Percentiles rank a stretch among this genome's conserved stretches.
phyloP scores from a whole-genome alignment of 2,797 vertebrate genomes.

The Pangasius larnaudii region DNA sequence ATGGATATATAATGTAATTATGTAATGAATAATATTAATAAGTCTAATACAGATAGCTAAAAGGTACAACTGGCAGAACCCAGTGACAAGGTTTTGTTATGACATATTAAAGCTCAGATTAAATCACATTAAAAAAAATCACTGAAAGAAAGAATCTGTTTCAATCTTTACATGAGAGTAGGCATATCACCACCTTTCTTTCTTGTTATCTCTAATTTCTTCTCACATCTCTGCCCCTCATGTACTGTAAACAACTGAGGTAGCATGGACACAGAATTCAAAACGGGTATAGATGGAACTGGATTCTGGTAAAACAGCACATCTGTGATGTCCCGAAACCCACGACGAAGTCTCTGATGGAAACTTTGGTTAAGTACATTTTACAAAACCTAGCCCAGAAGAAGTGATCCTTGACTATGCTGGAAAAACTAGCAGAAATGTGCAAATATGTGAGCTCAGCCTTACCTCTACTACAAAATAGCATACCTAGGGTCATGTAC shows the following conservation, averaged over 20 bases:
- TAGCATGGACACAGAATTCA: background rate
- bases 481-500: background rate
- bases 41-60: background rate
- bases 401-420: background rate
- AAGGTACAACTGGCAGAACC: background rate
- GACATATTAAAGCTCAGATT: background rate
- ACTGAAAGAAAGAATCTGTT: background rate
- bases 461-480: background rate
- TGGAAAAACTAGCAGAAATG: background rate
- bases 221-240: background rate
- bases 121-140: background rate
- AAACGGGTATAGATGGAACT: background rate
- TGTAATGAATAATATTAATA: background rate
- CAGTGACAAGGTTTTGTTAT: too few species aligned
- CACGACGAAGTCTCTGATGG: background rate
- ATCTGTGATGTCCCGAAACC: background rate
- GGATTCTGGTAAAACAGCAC: background rate
- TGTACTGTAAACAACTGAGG: background rate
- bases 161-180: background rate
- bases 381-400: background rate
- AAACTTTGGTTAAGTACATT: background rate
- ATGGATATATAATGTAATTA: too few species aligned
- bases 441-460: background rate
- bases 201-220: background rate
- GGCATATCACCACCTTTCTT: background rate